Evolutionary conservation across 2,888 invertebrate genomes (phyloP), one percentile per base, ranked within the genome.

Genomic region (Acronicta leporina): DNA sequence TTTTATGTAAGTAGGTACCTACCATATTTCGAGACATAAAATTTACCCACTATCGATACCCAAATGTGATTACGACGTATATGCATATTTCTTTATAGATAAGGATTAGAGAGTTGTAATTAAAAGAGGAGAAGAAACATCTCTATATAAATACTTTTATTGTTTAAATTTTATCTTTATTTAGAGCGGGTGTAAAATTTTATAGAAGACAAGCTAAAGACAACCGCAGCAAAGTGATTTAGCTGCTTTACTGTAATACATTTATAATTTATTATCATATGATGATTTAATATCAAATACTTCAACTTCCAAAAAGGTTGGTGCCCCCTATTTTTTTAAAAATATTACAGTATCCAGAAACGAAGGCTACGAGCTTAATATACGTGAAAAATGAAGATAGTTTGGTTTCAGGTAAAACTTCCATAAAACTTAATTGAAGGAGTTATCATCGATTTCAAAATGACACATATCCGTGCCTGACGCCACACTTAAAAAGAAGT

Each of bases 251-350:
- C 42, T 59, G 53, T 59, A 59, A 59, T 51, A 59, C 50, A 58
- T 58, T 58, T 58, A 58, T 58, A 58, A 48, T 59, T 44, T 47
- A 53, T 59, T 59, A 53, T 59, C 42, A 52, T 51, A 47, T 59
- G 52, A 52, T 52, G 46, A 47, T 48, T 54, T 52, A 54, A 54
- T 53, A 49, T 54, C 53, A 54, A 60, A 60, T 54, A 54, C 47
- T 54, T 44, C 54, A 60, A 60, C 60, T 60, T 60, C 44, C 54
- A 60, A 61, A 61, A 61, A 61, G 60, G 60, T 61, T 61, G 60
- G 60, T 61, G 49, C 40, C 60, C 60, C 60, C 54, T 54, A 54
- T 55, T 61, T 55, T 41, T 43, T 43, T 15, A 20, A 59, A 59
- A 57, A 57, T 45, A 50, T 50, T 50, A 50, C 50, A 57, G 16